These are phyloP conservation scores for Motacilla alba DNA, from an alignment of 2,113 vertebrate genomes.

Conservation along the genomic window DNA sequence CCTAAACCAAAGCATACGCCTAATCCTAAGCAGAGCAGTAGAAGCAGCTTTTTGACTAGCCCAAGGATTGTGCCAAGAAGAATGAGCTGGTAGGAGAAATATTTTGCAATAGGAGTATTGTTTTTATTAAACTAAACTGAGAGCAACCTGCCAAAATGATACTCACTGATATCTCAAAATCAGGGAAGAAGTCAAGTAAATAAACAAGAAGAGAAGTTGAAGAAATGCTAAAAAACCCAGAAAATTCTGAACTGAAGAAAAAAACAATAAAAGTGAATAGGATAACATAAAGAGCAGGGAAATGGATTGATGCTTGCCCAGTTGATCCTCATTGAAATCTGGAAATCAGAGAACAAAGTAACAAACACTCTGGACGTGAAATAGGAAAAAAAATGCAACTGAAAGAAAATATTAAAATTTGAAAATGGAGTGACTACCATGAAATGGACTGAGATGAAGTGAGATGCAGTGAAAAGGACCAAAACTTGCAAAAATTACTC, in stretches of 20 bases:
- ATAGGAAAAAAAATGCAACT: not conserved
- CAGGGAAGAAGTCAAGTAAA: not conserved
- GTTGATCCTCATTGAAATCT: not conserved
- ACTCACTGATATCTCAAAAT: not conserved
- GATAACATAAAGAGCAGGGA: not conserved
- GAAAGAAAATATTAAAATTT: not conserved
- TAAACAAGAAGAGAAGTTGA: not conserved
- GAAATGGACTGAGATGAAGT: not conserved
- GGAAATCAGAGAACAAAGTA: not conserved
- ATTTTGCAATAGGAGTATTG: not conserved
- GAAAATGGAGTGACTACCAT: not conserved
- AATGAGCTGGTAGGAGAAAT: not conserved
- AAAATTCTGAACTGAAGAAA: not conserved
- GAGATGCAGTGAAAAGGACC: too few species aligned
- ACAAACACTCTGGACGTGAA: not conserved
- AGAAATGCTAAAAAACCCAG: not conserved
- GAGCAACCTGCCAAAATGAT: not conserved
- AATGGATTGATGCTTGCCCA: rapidly evolving
- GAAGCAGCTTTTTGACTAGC: not conserved
- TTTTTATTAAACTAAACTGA: not conserved
- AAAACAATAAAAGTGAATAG: not conserved
- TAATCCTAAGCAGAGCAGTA: too few species aligned
- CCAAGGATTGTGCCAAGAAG: not conserved
- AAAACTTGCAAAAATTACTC: not conserved
- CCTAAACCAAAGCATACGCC: not conserved